phyloP scores from a whole-genome alignment of 2,113 vertebrate species.

The Tachuris rubrigastra region DNA sequence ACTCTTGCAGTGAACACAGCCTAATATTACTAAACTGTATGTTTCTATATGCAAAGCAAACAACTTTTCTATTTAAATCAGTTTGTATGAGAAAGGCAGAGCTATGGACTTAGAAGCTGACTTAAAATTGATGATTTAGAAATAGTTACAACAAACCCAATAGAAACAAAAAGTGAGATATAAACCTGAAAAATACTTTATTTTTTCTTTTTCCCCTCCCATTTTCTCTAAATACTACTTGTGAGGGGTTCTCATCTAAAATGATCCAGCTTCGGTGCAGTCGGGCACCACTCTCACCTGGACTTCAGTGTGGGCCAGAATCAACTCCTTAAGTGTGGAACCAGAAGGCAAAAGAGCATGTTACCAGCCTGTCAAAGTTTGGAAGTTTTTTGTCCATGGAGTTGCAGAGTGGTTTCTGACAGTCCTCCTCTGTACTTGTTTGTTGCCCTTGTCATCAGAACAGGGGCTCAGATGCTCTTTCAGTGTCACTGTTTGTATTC shows the following conservation, averaged over 20 bases:
- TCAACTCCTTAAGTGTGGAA: not conserved
- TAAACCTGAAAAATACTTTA: not conserved
- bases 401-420: not conserved
- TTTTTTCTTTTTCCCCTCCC: fast-evolving
- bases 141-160: not conserved
- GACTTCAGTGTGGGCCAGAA: not conserved
- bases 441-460: not conserved
- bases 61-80: not conserved
- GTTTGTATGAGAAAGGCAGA: not conserved
- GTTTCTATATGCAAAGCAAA: not conserved
- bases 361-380: not conserved
- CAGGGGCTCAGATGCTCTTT: not conserved
- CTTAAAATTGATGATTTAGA: not conserved
- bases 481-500: fast-evolving
- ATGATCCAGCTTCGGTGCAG: not conserved
- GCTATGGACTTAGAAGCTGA: not conserved
- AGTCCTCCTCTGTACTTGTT: not conserved
- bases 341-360: not conserved
- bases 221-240: not conserved
- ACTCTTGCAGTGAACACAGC: not conserved
- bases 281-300: not conserved
- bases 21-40: not conserved
- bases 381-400: not conserved
- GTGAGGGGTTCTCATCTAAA: not conserved
- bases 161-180: not conserved